Percentiles rank a stretch among this genome's conserved stretches.
These are phyloP conservation scores for Manacus vitellinus DNA, from an alignment of 2,113 vertebrate genomes.

Conservation along the genomic window DNA sequence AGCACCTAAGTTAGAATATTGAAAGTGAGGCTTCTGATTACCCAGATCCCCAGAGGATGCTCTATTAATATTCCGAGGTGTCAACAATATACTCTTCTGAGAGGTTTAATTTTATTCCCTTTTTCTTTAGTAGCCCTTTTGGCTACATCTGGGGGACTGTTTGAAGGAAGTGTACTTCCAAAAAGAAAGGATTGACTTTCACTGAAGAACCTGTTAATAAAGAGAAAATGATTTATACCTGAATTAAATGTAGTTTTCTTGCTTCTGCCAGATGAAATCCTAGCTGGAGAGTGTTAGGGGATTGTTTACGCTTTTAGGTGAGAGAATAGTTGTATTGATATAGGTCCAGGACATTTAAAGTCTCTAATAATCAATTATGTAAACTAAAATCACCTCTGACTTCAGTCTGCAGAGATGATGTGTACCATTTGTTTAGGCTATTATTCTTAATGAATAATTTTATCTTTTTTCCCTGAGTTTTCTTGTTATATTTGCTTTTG, in stretches of 20 bases:
- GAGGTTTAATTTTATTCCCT: neutral
- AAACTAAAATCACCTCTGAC: neutral
- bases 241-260: neutral
- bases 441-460: neutral
- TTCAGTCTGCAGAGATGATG: neutral
- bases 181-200: neutral
- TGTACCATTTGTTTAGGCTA: neutral
- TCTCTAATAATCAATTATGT: neutral
- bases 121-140: neutral
- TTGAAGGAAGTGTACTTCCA: neutral
- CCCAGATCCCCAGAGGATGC: neutral
- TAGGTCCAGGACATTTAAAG: neutral
- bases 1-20: neutral
- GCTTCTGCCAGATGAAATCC: neutral
- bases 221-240: neutral
- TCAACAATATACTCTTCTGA: neutral
- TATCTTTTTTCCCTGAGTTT: neutral
- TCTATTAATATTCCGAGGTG: neutral
- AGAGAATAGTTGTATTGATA: neutral
- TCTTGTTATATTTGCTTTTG: neutral
- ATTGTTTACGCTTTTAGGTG: neutral
- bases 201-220: neutral
- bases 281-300: neutral
- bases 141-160: neutral
- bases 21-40: neutral